Evolutionary conservation across 2,888 invertebrate species (phyloP), one percentile per base, ranked within the genome.

Genomic region (Cataglyphis altisquamis): DNA sequence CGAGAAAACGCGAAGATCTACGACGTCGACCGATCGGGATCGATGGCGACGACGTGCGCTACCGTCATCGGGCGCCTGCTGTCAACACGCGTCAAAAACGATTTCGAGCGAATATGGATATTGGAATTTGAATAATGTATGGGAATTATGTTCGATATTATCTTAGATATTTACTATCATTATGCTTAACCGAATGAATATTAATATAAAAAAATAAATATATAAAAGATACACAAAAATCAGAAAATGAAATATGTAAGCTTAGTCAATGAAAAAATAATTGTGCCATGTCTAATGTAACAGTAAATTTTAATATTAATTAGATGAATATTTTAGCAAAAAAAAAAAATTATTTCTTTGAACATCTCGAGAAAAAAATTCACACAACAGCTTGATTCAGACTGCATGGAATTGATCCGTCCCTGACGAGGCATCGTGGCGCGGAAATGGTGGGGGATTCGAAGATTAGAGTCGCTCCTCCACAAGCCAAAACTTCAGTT

Each of bases 401-500:
- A 48, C 9, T n/a, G 15, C 45, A 45, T 32, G 39, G 48, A 45
- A 57, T 83, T 67, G 68, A 78, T 78, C 78, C 86, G 84, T 81
- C 83, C 84, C 84, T 85, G 86, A 78, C 78, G 55, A 60, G 72
- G 80, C 75, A 88, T 84, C 83, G 84, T 86, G 88, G 88, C 86
- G 86, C 87, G 82, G 86, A 89, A 85, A 86, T 89, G 87, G 92
- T 90, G 90, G 91, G 92, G 92, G 90, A 91, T 91, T 90, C 90
- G 88, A 92, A 91, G 92, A 92, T 92, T 91, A 92, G 89, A 89
- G 88, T 90, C 86, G 84, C 83, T 86, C 89, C 89, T 90, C 84
- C 84, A 90, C 84, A 87, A 88, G 89, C 84, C 89, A 87, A 88
- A 90, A 91, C 89, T 90, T 91, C 90, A 90, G 89, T 92, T 91